phyloP scores from a whole-genome alignment of 2,888 invertebrate genomes.

The Apotomis capreana region DNA sequence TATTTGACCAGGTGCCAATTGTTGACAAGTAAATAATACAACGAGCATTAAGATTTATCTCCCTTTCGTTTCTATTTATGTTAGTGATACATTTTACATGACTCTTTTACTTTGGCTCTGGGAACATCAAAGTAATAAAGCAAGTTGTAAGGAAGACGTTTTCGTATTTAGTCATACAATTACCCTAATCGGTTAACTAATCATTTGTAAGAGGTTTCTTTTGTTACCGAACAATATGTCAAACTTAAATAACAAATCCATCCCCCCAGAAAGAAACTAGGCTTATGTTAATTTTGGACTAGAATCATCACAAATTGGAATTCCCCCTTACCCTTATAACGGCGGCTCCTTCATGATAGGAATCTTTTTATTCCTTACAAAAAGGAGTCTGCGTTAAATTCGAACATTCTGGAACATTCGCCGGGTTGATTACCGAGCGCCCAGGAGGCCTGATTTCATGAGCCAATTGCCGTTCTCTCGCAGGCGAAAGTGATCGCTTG shows the following conservation, averaged over 20 bases:
- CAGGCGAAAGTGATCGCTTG: conserved; percentile 78
- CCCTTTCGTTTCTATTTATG: too few relatives aligned
- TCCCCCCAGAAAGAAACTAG: conserved; percentile 43
- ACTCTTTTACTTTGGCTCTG: too few relatives aligned
- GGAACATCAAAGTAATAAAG: too few relatives aligned
- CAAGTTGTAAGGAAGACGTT: too few relatives aligned
- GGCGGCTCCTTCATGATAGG: conserved; percentile 74
- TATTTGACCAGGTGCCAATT: too few relatives aligned
- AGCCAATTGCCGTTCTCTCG: conserved; percentile 77
- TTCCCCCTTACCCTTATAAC: conserved; percentile 72
- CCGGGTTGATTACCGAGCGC: conserved; percentile 77
- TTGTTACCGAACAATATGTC: too few relatives aligned
- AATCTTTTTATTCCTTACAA: conserved; percentile 77
- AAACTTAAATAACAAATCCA: background rate
- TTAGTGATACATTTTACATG: too few relatives aligned
- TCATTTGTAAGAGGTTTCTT: too few relatives aligned
- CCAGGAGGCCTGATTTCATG: conserved; percentile 79
- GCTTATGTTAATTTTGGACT: conserved; percentile 67
- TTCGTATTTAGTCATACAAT: too few relatives aligned
- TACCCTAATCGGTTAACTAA: too few relatives aligned
- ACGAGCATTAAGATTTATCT: too few relatives aligned
- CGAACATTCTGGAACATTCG: conserved; percentile 74
- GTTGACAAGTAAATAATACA: too few relatives aligned
- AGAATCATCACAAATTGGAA: conserved; percentile 76
- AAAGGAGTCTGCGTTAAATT: conserved; percentile 74